These are phyloP conservation scores for Neotoxoptera formosana DNA, from an alignment of 1,140 invertebrate genomes.

Conservation along the genomic window DNA sequence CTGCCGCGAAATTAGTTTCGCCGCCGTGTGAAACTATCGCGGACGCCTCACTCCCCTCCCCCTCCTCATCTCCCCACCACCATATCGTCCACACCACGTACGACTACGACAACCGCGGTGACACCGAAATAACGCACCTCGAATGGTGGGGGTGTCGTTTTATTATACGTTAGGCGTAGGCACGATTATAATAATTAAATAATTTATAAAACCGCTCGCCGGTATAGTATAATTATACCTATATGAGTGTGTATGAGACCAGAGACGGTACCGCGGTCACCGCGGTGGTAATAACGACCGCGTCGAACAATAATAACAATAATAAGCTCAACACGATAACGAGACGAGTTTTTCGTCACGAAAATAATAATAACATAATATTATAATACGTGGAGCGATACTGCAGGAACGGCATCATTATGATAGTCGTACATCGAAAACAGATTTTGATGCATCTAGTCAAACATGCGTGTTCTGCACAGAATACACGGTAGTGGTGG, in stretches of 20 bases:
- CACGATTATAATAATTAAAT: not conserved
- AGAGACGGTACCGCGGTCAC: not conserved
- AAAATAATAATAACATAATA: not conserved
- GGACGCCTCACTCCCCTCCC: no score
- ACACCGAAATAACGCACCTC: not conserved
- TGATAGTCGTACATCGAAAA: not conserved
- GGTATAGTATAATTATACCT: not conserved
- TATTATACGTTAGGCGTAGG: not conserved
- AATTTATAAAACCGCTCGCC: not conserved
- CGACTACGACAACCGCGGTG: not conserved
- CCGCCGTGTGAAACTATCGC: not conserved
- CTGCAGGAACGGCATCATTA: no score
- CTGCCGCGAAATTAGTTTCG: not conserved
- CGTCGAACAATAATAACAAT: not conserved
- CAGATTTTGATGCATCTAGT: not conserved
- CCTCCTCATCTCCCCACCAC: rapidly evolving
- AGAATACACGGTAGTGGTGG: not conserved
- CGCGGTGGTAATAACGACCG: not conserved
- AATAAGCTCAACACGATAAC: not conserved
- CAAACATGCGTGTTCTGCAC: not conserved
- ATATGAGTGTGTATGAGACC: not conserved
- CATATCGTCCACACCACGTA: no score
- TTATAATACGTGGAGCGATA: not conserved
- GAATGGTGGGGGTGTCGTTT: not conserved
- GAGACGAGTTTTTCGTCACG: not conserved